Base-by-base conservation (phyloP, 1,140 invertebrate species). In the Rhynchophorus ferrugineus region DNA sequence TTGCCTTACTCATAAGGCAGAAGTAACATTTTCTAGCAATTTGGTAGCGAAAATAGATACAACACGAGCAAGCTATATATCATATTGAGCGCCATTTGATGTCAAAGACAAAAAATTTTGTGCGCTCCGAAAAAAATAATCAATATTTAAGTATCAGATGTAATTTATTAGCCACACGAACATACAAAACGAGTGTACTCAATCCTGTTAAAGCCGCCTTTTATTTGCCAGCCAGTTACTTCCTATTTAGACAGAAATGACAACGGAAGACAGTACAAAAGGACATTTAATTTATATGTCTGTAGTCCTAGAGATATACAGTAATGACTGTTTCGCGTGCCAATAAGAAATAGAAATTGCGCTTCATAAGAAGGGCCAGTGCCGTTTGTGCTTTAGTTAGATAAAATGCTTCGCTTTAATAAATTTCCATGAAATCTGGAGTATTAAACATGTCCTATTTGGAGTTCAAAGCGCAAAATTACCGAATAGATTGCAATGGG, bases 211-310 rank as follows among this genome's bases (percentile, higher is more conserved):
- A 44, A 33, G 36, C 34, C 13, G 24, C 14, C 36, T 17, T 46
- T 34, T 38, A 18, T 49, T 49, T 49, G 35, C 11, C 35, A 19
- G 16, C 33, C 37, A 49, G 46, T 35, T 49, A 29, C 49, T 44
- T 45, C 50, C 39, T 45, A 33, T 46, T 45, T 52, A 45, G 51
- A 54, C 36, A 47, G 45, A 54, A 54, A 46, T 46, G 51, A 54
- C 44, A 44, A 34, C 51, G 51, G 44, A 54, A 42, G 44, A 54
- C 44, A 37, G 34, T 35, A 47, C 44, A 54, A 52, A 54, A 44
- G 51, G 50, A 54, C 51, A 54, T 46, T 54, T 54, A 54, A 54
- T 54, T 54, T 54, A 46, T 54, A 46, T 47, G 51, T 54, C 51
- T 47, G 51, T 47, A 34, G 24, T 54, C 34, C 51, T 14, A 5